phyloP scores from a whole-genome alignment of 2,113 vertebrate genomes.

The Gracilinanus agilis region DNA sequence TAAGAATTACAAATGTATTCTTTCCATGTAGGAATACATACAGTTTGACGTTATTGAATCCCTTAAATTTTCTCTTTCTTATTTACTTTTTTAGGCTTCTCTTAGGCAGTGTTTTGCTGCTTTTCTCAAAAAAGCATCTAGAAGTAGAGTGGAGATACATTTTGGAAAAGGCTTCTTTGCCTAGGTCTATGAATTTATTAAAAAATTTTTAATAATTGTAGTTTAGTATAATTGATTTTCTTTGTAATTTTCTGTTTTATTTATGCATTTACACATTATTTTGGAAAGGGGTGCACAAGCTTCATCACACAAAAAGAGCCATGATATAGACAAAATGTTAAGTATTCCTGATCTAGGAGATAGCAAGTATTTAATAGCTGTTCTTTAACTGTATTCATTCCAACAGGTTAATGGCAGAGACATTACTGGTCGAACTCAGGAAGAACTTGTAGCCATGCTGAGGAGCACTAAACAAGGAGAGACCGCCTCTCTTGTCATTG shows the following conservation, averaged over 20 bases:
- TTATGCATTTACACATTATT: background rate
- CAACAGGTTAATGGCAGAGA: slow-evolving; percentile 94
- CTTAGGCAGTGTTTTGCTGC: background rate
- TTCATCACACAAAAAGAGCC: background rate
- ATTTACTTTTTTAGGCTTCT: no score
- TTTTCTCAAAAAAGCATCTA: background rate
- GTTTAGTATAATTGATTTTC: background rate
- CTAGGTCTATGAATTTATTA: background rate
- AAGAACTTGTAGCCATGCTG: slow-evolving; percentile 95
- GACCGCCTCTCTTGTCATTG: slow-evolving; percentile 90
- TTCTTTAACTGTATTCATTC: background rate
- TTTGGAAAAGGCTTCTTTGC: background rate
- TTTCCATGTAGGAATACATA: no score
- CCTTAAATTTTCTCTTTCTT: no score
- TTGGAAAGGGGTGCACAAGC: background rate
- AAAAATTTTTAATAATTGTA: background rate
- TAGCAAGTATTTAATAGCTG: background rate
- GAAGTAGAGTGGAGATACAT: background rate
- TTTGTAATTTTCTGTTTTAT: background rate
- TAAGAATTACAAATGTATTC: no score
- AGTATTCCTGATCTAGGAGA: background rate
- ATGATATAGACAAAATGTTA: background rate
- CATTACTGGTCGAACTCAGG: slow-evolving; percentile 92
- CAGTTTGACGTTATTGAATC: no score
- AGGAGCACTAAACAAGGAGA: slow-evolving; percentile 97